Evolutionary conservation across 2,888 invertebrate species (phyloP).

Genomic region (Drosophila algonquin): DNA sequence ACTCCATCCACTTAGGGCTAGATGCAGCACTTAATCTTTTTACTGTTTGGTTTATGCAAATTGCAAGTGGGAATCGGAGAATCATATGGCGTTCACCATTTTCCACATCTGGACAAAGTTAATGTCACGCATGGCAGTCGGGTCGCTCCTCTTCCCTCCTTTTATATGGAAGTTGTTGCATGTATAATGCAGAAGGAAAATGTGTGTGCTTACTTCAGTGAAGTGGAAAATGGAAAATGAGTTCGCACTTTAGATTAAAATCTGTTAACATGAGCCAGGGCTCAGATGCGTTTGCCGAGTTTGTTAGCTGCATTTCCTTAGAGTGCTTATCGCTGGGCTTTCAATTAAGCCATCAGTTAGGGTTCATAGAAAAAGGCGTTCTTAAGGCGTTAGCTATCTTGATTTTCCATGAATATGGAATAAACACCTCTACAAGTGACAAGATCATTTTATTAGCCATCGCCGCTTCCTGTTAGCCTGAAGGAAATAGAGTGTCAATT

Average conservation of each 20-base stretch:
- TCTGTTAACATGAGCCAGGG: constrained; percentile 49
- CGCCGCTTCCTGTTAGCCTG: constrained; percentile 10
- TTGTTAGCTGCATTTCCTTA: constrained; percentile 12
- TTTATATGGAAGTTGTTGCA: background rate
- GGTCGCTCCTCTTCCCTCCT: background rate
- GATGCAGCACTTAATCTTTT: background rate
- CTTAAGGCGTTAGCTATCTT: constrained; percentile 21
- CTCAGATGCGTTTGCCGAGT: constrained; percentile 8
- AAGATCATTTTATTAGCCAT: background rate
- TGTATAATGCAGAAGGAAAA: background rate
- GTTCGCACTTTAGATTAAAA: constrained; percentile 72
- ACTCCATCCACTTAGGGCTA: too few species aligned
- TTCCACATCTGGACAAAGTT: constrained; percentile 34
- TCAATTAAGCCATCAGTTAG: constrained; percentile 23
- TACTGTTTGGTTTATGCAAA: background rate
- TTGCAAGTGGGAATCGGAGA: background rate
- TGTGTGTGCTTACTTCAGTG: constrained; percentile 34
- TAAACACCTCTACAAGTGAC: background rate
- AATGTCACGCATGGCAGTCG: constrained; percentile 56
- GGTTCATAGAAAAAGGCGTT: background rate
- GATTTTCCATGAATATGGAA: background rate
- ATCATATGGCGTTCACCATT: background rate
- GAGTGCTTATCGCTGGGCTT: constrained; percentile 28
- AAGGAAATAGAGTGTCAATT: constrained; percentile 34
- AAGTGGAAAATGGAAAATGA: constrained; percentile 69